phyloP scores from a whole-genome alignment of 1,140 invertebrate species.

The Lordiphosa mommai region DNA sequence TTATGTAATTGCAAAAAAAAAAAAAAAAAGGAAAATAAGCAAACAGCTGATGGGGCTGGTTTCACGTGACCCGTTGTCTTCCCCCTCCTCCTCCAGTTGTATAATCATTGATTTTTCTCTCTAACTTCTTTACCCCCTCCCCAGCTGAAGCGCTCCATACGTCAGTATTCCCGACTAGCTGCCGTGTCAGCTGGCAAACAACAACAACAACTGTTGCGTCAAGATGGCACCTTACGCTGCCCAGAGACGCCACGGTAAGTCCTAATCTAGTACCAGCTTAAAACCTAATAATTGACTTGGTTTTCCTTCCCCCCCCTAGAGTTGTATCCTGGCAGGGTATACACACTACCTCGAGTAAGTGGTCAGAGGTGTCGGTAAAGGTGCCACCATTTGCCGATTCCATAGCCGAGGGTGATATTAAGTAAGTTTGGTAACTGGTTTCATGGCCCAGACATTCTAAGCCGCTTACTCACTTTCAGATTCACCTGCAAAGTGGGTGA shows the following conservation, averaged over 20 bases:
- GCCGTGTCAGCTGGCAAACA: slow-evolving; percentile 32
- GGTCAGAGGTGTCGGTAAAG: slow-evolving; percentile 83
- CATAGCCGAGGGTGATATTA: slow-evolving; percentile 98
- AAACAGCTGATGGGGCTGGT: slow-evolving; percentile 6
- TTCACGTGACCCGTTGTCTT: slow-evolving; percentile 47
- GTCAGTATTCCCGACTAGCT: slow-evolving; percentile 69
- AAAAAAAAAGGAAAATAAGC: slow-evolving; percentile 15
- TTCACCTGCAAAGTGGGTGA: slow-evolving; percentile 92
- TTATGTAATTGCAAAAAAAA: slow-evolving; percentile 63
- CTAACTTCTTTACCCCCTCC: neutral
- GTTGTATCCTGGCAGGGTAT: slow-evolving; percentile 52
- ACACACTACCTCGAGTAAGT: slow-evolving; percentile 74
- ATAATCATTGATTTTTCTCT: slow-evolving; percentile 34
- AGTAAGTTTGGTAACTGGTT: slow-evolving; percentile 82
- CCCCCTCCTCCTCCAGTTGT: slow-evolving; percentile 40
- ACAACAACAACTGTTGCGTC: slow-evolving; percentile 40
- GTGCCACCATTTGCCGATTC: slow-evolving; percentile 98
- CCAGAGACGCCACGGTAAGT: slow-evolving; percentile 34
- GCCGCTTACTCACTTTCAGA: no score
- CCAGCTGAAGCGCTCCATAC: slow-evolving; percentile 61
- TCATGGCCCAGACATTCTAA: no score
- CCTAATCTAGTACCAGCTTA: no score
- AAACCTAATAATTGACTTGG: neutral
- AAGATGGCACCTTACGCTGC: slow-evolving; percentile 18
- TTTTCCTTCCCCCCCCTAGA: slow-evolving; percentile 9